Evolutionary conservation across 2,113 vertebrate species (phyloP).

Genomic region (Oncorhynchus nerka): DNA sequence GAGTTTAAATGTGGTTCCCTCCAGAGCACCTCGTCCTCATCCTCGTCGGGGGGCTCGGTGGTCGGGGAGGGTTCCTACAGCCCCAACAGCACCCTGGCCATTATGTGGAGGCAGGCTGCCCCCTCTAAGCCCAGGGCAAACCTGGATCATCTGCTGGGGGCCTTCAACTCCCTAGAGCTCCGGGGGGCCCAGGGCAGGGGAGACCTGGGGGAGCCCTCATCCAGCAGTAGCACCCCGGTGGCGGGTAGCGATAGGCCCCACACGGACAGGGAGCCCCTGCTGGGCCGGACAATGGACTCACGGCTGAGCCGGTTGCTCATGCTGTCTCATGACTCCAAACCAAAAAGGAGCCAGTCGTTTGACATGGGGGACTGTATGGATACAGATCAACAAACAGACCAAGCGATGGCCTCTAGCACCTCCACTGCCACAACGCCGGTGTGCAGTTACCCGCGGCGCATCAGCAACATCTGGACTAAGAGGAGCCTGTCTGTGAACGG

Average conservation of each 20-base stretch:
- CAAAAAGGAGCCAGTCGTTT: slow-evolving; percentile 91
- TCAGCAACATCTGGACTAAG: slow-evolving; percentile 91
- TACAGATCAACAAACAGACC: too few species aligned
- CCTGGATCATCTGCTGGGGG: slow-evolving; percentile 88
- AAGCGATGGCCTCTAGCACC: slow-evolving; percentile 45
- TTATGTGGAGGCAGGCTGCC: slow-evolving; percentile 79
- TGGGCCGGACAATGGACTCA: slow-evolving; percentile 80
- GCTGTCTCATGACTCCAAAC: slow-evolving; percentile 84
- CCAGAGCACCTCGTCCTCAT: slow-evolving; percentile 83
- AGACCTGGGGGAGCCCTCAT: slow-evolving; percentile 6
- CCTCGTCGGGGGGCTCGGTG: slow-evolving; percentile 73
- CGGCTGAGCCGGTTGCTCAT: slow-evolving; percentile 83
- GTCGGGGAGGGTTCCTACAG: slow-evolving; percentile 75
- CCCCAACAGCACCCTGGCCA: slow-evolving; percentile 80
- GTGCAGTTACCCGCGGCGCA: slow-evolving; percentile 80
- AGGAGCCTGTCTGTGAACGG: slow-evolving; percentile 91
- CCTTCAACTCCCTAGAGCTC: slow-evolving; percentile 88
- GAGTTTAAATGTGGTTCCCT: slow-evolving; percentile 83
- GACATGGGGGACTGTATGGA: slow-evolving; percentile 82
- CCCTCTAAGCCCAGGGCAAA: slow-evolving; percentile 80
- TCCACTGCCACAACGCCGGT: slow-evolving; percentile 56
- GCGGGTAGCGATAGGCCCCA: slow-evolving; percentile 40
- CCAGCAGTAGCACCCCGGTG: slow-evolving; percentile 55
- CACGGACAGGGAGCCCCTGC: slow-evolving; percentile 87
- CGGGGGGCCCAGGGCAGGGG: slow-evolving; percentile 72